These are phyloP conservation scores for Dicrostonyx torquatus DNA, from an alignment of 2,797 vertebrate genomes.

Conservation along the genomic window DNA sequence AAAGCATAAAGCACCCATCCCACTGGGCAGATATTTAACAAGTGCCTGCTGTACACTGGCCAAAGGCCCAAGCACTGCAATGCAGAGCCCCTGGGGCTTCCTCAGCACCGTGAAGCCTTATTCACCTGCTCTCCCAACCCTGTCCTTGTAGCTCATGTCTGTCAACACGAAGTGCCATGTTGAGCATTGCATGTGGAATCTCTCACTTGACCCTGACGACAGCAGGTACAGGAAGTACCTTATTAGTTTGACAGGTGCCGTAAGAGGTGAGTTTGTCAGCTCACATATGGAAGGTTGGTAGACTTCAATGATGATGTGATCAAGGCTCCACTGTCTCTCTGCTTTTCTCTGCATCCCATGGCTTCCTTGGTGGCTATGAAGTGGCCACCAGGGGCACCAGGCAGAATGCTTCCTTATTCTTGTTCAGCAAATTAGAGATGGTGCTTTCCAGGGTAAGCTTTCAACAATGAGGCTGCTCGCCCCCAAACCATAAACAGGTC, in stretches of 20 bases:
- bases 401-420: background rate
- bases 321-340: background rate
- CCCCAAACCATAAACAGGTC: background rate
- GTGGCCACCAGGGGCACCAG: background rate
- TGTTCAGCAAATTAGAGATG: background rate
- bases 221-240: background rate
- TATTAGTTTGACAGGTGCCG: fast-evolving
- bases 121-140: fast-evolving
- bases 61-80: background rate
- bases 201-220: background rate
- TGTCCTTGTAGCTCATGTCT: fast-evolving
- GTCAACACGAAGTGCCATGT: no score
- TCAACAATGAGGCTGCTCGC: background rate
- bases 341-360: background rate
- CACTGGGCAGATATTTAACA: background rate
- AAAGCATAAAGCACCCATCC: background rate
- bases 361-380: background rate
- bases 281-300: fast-evolving
- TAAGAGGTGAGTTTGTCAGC: background rate
- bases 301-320: background rate
- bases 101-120: background rate
- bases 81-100: background rate
- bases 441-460: background rate
- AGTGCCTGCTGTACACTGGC: background rate
- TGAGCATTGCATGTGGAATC: fast-evolving